phyloP scores from a whole-genome alignment of 2,888 invertebrate genomes.

The Gortyna flavago region DNA sequence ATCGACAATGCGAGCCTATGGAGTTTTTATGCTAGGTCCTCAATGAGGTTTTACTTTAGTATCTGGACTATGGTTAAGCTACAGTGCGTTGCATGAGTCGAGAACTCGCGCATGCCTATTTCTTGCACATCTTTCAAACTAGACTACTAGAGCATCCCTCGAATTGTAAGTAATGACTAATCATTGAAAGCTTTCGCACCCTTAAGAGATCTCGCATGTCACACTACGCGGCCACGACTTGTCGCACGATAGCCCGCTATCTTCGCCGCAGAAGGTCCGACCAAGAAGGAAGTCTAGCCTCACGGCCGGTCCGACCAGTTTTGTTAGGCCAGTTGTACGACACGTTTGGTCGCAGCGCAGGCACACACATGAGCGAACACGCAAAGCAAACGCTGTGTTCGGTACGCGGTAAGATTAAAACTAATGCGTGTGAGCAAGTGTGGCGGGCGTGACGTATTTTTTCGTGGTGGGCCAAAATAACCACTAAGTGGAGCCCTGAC shows the following conservation, averaged over 20 bases:
- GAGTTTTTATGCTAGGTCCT: conserved; percentile 7
- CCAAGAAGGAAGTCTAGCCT: not conserved
- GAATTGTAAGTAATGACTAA: not conserved
- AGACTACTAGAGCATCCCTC: not conserved
- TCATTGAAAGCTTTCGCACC: not conserved
- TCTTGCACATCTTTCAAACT: not conserved
- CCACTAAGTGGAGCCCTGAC: not conserved
- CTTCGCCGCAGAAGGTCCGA: not conserved
- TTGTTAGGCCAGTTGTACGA: not conserved
- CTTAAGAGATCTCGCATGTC: not conserved
- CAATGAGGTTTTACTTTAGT: not conserved
- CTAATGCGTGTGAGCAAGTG: not conserved
- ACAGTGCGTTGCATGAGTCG: not conserved
- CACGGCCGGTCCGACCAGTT: not conserved
- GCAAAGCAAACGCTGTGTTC: not conserved
- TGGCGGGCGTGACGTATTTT: not conserved
- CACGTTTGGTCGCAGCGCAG: not conserved
- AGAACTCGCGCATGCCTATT: not conserved
- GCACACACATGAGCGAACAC: too few relatives aligned
- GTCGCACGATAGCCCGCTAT: too few relatives aligned
- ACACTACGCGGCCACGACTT: not conserved
- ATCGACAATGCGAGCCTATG: not conserved
- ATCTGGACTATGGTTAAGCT: not conserved
- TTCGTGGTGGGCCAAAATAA: not conserved
- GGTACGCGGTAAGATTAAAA: not conserved